Base-by-base conservation (phyloP, 2,113 vertebrate genomes). In the Tor tambroides region DNA sequence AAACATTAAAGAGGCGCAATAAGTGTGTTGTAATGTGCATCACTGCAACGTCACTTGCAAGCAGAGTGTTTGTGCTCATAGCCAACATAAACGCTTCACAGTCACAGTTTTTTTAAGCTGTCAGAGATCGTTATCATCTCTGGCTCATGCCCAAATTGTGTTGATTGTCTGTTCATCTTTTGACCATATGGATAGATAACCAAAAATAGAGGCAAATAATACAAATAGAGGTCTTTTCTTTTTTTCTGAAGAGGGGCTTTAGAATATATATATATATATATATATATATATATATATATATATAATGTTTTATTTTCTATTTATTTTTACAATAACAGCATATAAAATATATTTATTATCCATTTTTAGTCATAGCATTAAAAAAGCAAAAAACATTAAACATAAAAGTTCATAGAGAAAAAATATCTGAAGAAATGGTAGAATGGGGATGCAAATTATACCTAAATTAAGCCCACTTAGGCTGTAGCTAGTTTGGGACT, bases 41-140 rank as follows among this genome's bases (percentile, higher is more conserved):
- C 63, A 5, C 41, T 67, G n/a, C 14, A 30, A 23, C 43, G 43
- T 49, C 75, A 54, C 8, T 51, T 21, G 71, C 11, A 76, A 49
- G 41, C 5, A 46, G 72, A 76, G 72, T 41, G 4, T 76, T 76
- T 76, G 30, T 71, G n/a, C 21, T 74, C 35, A 61, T n/a, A 5
- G 71, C 71, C 32, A 46, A 76, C n/a, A n/a, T 75, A 75, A 76
- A 49, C 43, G 14, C 41, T 26, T 76, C 72, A 49, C 41, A 43
- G 71, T 74, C 23, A 71, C 17, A n/a, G 32, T 14, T 14, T 2
- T n/a, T 43, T n/a, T 74, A 74, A 43, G 12, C 41, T 76, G 72
- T 26, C 21, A 72, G 23, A 41, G 21, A 72, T 41, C 19, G n/a
- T 23, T 23, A 41, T 41, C 35, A 41, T n/a, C 9, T 23, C 38